Base-by-base conservation (phyloP, 2,888 invertebrate genomes). In the Sarcophaga rosellei region DNA sequence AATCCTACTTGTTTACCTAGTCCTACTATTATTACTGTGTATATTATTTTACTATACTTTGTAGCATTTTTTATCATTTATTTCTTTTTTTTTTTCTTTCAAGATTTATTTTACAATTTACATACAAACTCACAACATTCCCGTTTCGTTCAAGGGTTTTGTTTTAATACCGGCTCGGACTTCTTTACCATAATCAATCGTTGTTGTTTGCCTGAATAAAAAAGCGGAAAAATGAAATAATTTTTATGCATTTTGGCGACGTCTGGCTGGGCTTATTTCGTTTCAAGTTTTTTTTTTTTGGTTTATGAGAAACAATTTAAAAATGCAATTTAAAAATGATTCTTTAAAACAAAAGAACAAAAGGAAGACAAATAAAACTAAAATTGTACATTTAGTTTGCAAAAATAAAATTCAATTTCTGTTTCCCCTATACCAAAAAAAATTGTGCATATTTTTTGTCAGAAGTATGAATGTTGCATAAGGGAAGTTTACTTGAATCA, bases 41-140 rank as follows among this genome's bases (percentile, higher is more conserved):
- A 35, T 2, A 35, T 35, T 35, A 35, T 35, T 35, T 35, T 35
- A 8, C 35, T 10, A 35, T 35, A 35, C 35, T 35, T 35, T 10
- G 35, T 35, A 35, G 4, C 35, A 35, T 17, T 20, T 65, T 35
- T 65, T 25, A 4, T n/a, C 11, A 11, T 63, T 25, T 12, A 17
- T 25, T 17, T 11, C 1, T 21, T 15, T 1, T 1, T 65, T 8
- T 15, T 53, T 53, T 65, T 4, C 2, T 35, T 25, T 17, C 2
- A 61, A 5, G 20, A 17, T 62, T 11, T 70, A 62, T 4, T 70
- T 62, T 21, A 69, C 20, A 59, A 35, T 61, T 69, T 77, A 15
- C 45, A 77, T 61, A 61, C 65, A 83, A 69, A 73, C 44, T 84
- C 83, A 86, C 88, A 87, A 88, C 88, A 74, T 73, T 63, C 65